phyloP scores from a whole-genome alignment of 2,888 invertebrate genomes.

The Acanthosepion esculentum region DNA sequence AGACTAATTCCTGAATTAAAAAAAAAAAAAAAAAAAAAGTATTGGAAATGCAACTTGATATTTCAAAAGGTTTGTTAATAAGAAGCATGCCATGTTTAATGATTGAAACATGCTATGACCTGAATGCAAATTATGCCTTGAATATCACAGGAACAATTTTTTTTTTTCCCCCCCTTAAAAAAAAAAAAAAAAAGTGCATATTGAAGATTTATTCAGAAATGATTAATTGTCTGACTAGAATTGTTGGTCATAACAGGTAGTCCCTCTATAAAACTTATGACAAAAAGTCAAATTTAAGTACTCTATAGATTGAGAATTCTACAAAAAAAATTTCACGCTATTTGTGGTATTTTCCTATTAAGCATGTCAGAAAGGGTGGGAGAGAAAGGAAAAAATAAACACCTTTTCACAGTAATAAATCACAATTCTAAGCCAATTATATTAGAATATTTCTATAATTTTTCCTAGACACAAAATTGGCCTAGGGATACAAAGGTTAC shows the following conservation, averaged over 20 bases:
- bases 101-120: neutral
- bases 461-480: neutral
- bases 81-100: conserved; percentile 15
- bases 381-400: too few species aligned
- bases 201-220: neutral
- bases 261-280: neutral
- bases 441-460: neutral
- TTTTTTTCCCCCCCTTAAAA: neutral
- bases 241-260: neutral
- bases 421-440: too few species aligned
- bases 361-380: neutral
- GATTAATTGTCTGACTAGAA: neutral
- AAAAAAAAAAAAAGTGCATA: neutral
- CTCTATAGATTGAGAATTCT: too few species aligned
- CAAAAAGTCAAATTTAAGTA: neutral
- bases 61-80: neutral
- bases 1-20: neutral
- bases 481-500: neutral
- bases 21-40: neutral
- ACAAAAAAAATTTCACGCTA: too few species aligned
- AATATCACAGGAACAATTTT: neutral
- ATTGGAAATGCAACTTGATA: neutral
- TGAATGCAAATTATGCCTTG: neutral
- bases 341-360: neutral
- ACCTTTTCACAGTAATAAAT: too few species aligned